A percentile compares a stretch with the other conserved stretches of the same genome.
phyloP scores from a whole-genome alignment of 2,797 vertebrate species.

The Rhinogobio ventralis region DNA sequence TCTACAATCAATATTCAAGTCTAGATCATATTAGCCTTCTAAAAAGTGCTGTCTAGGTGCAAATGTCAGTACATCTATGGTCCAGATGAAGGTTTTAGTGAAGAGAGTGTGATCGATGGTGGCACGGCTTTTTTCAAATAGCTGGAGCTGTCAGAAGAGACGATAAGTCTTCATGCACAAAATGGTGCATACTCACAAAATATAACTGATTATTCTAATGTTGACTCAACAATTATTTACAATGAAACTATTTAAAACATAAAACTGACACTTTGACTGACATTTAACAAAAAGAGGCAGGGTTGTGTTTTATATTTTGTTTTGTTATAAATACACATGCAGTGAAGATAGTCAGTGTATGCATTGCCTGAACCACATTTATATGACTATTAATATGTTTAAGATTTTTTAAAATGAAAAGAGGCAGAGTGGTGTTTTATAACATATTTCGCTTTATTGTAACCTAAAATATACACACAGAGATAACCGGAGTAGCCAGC shows the following conservation, averaged over 20 bases:
- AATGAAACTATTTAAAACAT: background rate
- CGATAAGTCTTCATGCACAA: background rate
- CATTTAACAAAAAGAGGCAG: too few species aligned
- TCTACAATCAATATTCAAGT: slow-evolving; percentile 26
- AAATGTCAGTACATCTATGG: background rate
- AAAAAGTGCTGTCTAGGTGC: slow-evolving; percentile 15
- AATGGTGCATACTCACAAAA: background rate
- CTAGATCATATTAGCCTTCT: slow-evolving; percentile 23
- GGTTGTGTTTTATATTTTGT: too few species aligned
- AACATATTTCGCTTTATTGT: too few species aligned
- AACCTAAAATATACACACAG: too few species aligned
- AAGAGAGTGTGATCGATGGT: background rate
- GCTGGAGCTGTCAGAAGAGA: background rate
- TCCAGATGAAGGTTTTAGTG: background rate
- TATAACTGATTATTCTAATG: background rate
- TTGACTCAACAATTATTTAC: background rate
- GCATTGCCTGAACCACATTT: too few species aligned
- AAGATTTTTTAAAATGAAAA: too few species aligned
- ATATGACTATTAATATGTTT: too few species aligned
- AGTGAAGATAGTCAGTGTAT: too few species aligned
- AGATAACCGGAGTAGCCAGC: too few species aligned
- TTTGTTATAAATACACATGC: too few species aligned
- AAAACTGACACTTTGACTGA: background rate
- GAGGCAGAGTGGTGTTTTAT: too few species aligned
- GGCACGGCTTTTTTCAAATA: background rate